Conservation (phyloP, 2,113 vertebrate species). For the Eclectus roratus region DNA sequence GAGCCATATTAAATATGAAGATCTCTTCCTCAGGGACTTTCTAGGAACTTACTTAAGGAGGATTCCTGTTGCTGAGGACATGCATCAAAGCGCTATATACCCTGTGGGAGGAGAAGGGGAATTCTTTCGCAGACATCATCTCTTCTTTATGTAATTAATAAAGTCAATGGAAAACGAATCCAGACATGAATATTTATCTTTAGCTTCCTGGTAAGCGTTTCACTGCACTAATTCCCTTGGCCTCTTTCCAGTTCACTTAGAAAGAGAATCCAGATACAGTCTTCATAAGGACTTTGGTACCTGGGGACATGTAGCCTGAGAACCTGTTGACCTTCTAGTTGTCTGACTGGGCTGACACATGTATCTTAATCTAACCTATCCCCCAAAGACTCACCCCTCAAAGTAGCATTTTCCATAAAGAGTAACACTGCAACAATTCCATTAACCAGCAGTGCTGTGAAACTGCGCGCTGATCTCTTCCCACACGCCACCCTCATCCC, state of each 20-base stretch:
- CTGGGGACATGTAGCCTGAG: constrained; percentile 52
- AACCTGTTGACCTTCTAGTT: constrained; percentile 42
- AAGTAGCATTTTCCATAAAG: constrained; percentile 28
- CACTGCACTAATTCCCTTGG: constrained; percentile 9
- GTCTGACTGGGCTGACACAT: background rate
- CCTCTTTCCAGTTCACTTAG: constrained; percentile 1
- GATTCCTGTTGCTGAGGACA: constrained; percentile 39
- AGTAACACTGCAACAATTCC: background rate
- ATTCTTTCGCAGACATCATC: constrained; percentile 55
- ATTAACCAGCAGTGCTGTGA: background rate
- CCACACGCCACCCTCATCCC: background rate
- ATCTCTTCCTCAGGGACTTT: constrained; percentile 51
- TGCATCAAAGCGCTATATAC: constrained; percentile 22
- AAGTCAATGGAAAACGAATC: constrained; percentile 51
- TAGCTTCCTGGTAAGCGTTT: constrained; percentile 36
- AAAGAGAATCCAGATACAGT: constrained; percentile 27
- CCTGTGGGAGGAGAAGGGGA: constrained; percentile 60
- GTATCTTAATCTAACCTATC: constrained; percentile 23
- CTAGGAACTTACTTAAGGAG: constrained; percentile 47
- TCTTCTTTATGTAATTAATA: constrained; percentile 55
- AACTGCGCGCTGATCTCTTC: constrained; percentile 28
- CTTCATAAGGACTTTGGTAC: constrained; percentile 23
- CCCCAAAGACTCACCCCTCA: constrained; percentile 28
- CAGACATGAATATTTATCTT: constrained; percentile 61
- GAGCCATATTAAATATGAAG: background rate